Conservation (phyloP, 2,113 vertebrate species). For the Orcinus orca region DNA sequence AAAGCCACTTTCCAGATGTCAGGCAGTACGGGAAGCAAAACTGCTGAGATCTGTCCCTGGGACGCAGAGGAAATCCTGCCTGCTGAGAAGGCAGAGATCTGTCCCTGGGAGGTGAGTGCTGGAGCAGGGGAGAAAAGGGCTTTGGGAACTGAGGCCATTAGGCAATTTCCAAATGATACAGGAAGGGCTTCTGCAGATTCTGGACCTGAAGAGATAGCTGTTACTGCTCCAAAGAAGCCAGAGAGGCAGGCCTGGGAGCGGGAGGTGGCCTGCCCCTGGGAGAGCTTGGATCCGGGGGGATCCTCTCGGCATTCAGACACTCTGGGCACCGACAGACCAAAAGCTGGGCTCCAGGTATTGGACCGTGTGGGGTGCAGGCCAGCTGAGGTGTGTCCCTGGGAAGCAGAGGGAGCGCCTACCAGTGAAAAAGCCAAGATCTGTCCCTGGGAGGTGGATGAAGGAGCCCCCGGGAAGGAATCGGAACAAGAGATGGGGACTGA, state of each 20-base stretch:
- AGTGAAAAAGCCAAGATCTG: conserved; percentile 59
- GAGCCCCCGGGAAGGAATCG: fast-evolving
- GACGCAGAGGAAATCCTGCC: conserved; percentile 4
- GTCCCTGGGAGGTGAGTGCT: conserved; percentile 78
- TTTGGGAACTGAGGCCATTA: not conserved
- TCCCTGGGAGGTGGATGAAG: conserved; percentile 68
- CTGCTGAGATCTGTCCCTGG: conserved; percentile 77
- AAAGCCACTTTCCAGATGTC: not conserved
- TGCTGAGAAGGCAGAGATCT: conserved; percentile 30
- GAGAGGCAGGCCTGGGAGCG: not conserved
- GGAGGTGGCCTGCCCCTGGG: not conserved
- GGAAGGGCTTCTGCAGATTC: not conserved
- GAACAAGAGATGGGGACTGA: fast-evolving
- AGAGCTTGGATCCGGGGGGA: not conserved
- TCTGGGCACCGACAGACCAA: not conserved
- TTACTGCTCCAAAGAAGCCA: not conserved
- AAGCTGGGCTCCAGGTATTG: not conserved
- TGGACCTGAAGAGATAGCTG: fast-evolving
- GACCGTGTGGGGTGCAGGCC: fast-evolving
- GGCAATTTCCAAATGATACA: not conserved
- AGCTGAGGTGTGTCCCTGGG: conserved; percentile 27
- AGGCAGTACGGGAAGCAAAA: not conserved
- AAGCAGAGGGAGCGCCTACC: not conserved
- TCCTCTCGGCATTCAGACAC: not conserved
- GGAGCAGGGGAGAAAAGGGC: not conserved